Base-by-base conservation (phyloP, 2,888 invertebrate species). In the Dusona sp. region DNA sequence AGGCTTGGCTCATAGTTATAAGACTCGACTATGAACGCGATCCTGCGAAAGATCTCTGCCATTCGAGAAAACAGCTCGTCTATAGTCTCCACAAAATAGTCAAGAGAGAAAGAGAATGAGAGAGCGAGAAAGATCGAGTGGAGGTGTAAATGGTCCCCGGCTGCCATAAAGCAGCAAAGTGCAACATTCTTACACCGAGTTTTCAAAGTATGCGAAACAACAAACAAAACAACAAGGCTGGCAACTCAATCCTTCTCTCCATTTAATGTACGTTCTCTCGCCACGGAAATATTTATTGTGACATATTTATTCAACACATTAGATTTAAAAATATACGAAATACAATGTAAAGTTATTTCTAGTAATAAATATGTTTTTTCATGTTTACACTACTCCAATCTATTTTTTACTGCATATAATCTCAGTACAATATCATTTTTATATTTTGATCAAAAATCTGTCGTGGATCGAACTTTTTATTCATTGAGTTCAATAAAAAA, bases 131-230 rank as follows among this genome's bases (percentile, higher is more conserved):
- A 70, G 64, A 75, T 64, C 75, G 38, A 88, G 85, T 82, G 88
- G 90, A 90, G 90, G 90, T 91, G 91, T 86, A 90, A 91, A 91
- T 89, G 91, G 89, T 89, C 88, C 72, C 22, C 90, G 90, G 90
- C 91, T 92, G 90, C 91, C 90, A 90, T 89, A 90, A 90, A 90
- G 89, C 75, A 85, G 79, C 90, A 90, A 91, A 91, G 90, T 90
- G 90, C 91, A 89, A 88, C 90, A 81, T 74, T 81, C 74, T 81
- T 38, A 25, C 54, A 25, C 65, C 48, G 87, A 89, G 88, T 88
- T 89, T 85, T 87, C 88, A 86, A 88, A 87, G 85, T 83, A 77
- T 73, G 75, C 61, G 75, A 74, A 74, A 75, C 57, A 68, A 51
- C 72, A 73, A n/a, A 33, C 11, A 42, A 72, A 48, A 77, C 42